Percentiles rank a stretch among this genome's conserved stretches.
phyloP scores from a whole-genome alignment of 2,113 vertebrate species.

The Galbula dea region DNA sequence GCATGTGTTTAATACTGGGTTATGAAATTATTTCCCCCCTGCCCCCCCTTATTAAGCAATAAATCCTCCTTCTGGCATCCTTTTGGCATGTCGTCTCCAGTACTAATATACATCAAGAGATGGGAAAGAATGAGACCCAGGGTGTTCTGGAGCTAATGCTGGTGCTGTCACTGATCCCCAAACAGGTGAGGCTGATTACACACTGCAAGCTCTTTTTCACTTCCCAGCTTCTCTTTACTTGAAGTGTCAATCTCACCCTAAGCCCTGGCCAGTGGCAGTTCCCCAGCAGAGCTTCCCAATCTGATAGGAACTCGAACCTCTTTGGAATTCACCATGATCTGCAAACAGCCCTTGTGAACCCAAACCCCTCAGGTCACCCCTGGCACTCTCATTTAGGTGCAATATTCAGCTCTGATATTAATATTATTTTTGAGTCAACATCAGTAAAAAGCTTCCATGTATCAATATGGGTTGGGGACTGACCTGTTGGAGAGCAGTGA shows the following conservation, averaged over 20 bases:
- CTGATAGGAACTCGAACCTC: background rate
- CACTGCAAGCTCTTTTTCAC: background rate
- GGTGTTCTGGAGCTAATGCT: background rate
- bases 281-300: accelerated
- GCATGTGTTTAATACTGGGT: background rate
- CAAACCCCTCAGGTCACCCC: background rate
- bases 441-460: background rate
- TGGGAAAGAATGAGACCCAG: background rate
- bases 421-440: background rate
- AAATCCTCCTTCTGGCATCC: background rate
- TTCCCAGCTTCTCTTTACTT: background rate
- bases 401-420: background rate
- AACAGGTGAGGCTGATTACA: background rate
- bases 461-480: too few species aligned
- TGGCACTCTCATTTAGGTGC: background rate
- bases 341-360: background rate
- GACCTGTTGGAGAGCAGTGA: too few species aligned
- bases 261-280: background rate
- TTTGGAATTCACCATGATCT: background rate
- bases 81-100: background rate
- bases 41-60: background rate
- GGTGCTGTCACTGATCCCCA: background rate
- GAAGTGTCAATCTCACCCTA: background rate
- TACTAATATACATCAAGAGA: background rate
- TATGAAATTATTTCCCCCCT: background rate